phyloP scores from a whole-genome alignment of 2,797 vertebrate species.

The Pristis pectinata region DNA sequence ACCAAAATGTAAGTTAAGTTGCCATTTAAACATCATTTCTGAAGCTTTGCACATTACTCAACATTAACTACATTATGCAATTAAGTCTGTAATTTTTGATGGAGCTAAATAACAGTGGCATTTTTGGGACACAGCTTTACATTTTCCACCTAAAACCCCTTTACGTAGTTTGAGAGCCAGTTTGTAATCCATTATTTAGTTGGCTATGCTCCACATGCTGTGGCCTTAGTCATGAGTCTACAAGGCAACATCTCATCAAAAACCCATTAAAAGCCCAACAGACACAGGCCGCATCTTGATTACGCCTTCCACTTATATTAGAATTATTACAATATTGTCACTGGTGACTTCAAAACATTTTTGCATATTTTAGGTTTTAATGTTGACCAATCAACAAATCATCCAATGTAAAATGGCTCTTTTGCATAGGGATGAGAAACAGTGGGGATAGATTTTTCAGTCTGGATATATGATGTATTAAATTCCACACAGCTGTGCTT shows the following conservation, averaged over 20 bases:
- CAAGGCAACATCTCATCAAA: not conserved
- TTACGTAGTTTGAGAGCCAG: not conserved
- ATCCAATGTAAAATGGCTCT: not conserved
- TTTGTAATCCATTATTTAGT: not conserved
- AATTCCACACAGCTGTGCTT: constrained; percentile 1
- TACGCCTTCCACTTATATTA: not conserved
- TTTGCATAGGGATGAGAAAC: not conserved
- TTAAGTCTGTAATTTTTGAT: not conserved
- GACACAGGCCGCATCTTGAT: not conserved
- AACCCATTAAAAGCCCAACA: not conserved
- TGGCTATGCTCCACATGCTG: not conserved
- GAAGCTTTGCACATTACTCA: not conserved
- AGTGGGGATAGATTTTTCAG: not conserved
- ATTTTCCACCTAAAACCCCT: not conserved
- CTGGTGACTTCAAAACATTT: not conserved
- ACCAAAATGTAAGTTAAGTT: not conserved
- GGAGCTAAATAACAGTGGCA: not conserved
- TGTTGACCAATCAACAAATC: not conserved
- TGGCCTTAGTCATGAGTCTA: not conserved
- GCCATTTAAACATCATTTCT: not conserved
- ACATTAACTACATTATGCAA: not conserved
- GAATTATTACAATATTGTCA: not conserved
- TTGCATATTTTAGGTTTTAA: not conserved
- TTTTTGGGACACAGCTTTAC: not conserved
- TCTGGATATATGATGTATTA: not conserved